Evolutionary conservation across 1,140 invertebrate species (phyloP).

Genomic region (Maconellicoccus hirsutus): DNA sequence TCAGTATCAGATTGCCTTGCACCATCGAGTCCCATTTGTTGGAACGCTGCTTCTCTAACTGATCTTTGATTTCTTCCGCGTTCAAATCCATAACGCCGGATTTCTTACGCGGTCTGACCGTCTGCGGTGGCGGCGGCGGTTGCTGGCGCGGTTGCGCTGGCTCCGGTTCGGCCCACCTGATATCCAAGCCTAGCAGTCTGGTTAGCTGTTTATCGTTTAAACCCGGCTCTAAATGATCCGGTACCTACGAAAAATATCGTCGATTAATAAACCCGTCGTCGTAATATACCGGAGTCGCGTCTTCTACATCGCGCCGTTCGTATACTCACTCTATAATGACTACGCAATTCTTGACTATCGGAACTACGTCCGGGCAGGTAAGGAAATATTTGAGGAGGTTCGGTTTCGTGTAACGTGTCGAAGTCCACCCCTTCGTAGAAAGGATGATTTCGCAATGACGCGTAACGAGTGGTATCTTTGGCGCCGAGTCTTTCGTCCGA

Average conservation of each 20-base stretch:
- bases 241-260: slow-evolving; percentile 38
- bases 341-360: slow-evolving; percentile 54
- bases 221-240: slow-evolving; percentile 71
- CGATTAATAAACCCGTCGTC: neutral
- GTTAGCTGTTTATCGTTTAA: slow-evolving; percentile 68
- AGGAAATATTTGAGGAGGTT: slow-evolving; percentile 71
- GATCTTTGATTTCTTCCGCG: slow-evolving; percentile 39
- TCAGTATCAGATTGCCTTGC: slow-evolving; percentile 80
- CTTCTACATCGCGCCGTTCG: too few species aligned
- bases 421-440: slow-evolving; percentile 80
- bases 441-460: slow-evolving; percentile 67
- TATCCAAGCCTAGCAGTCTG: slow-evolving; percentile 56
- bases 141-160: slow-evolving; percentile 13
- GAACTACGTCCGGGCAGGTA: slow-evolving; percentile 61
- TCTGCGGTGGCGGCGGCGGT: slow-evolving; percentile 14
- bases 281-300: too few species aligned
- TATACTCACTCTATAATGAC: slow-evolving; percentile 32
- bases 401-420: slow-evolving; percentile 61
- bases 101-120: slow-evolving; percentile 34
- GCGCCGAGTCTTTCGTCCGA: slow-evolving; percentile 71
- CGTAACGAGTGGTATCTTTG: slow-evolving; percentile 60
- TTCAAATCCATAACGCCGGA: slow-evolving; percentile 41
- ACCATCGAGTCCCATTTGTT: slow-evolving; percentile 77
- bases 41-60: slow-evolving; percentile 60
- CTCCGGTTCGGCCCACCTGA: slow-evolving; percentile 31